Base-by-base conservation (phyloP, 2,888 invertebrate genomes). In the Melanostoma scalare region DNA sequence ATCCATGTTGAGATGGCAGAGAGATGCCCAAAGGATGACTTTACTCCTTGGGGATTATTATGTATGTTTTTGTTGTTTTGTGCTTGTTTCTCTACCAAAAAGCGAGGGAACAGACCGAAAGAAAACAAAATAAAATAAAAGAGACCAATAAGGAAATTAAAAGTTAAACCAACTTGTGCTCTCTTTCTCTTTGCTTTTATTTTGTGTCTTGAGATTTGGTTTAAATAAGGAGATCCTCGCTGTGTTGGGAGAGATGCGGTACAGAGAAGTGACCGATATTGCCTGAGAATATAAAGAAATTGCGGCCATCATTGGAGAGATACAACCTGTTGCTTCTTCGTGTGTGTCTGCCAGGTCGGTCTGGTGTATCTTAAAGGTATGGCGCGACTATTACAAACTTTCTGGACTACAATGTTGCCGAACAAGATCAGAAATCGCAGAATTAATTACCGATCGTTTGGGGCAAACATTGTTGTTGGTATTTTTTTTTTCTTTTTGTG, bases 381-480 rank as follows among this genome's bases (percentile, higher is more conserved):
- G 63, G 68, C 46, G 75, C 69, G 80, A 65, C 74, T 75, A 58
- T 71, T 67, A 75, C 65, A 36, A 71, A 48, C 52, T 36, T 44
- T 40, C 48, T 9, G 2, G 40, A 6, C 63, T 71, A 75, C 80
- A 80, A 75, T 80, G 80, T 80, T 75, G 71, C 80, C 36, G 65
- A 80, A 71, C 80, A 60, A 80, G 75, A 75, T 80, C 80, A 80
- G 65, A 75, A 80, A 80, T 58, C 71, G 30, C 46, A 67, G 69
- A 75, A 80, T 80, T 80, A 80, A 75, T 80, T 80, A 75, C 60
- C 71, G 36, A 36, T 75, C 69, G 74, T 69, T 71, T 65, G 80
- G 48, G 65, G 71, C 53, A 40, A 71, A 80, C 71, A 80, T 71
- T 80, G 65, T 63, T 71, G 69, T 71, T 65, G 63, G 9, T 48